phyloP scores from a whole-genome alignment of 2,888 invertebrate species.

The Oithona nana region DNA sequence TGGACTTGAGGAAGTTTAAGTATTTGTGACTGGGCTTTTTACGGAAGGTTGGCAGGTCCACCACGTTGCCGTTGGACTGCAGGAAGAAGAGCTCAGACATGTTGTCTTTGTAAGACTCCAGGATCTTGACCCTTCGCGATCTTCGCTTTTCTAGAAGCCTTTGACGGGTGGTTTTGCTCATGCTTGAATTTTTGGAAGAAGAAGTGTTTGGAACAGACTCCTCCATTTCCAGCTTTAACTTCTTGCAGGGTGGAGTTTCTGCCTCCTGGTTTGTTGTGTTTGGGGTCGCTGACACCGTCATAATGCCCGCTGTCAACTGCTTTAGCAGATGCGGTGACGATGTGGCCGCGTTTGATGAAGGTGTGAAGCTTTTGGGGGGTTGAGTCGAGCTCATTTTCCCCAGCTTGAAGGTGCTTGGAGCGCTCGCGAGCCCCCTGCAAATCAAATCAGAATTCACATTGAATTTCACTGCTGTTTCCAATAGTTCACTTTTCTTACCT shows the following conservation, averaged over 20 bases:
- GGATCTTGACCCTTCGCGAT: background rate
- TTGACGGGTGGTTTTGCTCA: background rate
- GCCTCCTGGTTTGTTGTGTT: background rate
- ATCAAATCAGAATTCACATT: background rate
- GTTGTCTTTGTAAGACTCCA: background rate
- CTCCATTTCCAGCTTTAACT: background rate
- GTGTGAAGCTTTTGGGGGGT: too few relatives aligned
- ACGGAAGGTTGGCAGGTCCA: background rate
- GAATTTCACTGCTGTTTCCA: background rate
- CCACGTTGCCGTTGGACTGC: background rate
- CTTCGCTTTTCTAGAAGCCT: background rate
- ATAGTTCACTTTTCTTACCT: background rate
- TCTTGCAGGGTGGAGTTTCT: background rate
- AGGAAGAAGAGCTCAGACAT: slow-evolving; percentile 2
- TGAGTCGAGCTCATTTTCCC: background rate
- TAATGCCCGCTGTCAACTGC: background rate
- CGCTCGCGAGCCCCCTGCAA: background rate
- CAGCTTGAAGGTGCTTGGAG: background rate
- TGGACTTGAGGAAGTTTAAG: slow-evolving; percentile 6
- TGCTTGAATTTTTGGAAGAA: background rate
- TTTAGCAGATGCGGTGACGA: too few relatives aligned
- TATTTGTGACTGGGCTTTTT: slow-evolving; percentile 16
- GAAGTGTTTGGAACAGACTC: background rate
- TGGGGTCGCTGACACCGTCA: too few relatives aligned
- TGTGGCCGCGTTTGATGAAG: too few relatives aligned